A percentile compares a stretch with the other conserved stretches of the same genome.
These are phyloP conservation scores for Cuculus canorus DNA, from an alignment of 2,797 vertebrate species.

Conservation along the genomic window DNA sequence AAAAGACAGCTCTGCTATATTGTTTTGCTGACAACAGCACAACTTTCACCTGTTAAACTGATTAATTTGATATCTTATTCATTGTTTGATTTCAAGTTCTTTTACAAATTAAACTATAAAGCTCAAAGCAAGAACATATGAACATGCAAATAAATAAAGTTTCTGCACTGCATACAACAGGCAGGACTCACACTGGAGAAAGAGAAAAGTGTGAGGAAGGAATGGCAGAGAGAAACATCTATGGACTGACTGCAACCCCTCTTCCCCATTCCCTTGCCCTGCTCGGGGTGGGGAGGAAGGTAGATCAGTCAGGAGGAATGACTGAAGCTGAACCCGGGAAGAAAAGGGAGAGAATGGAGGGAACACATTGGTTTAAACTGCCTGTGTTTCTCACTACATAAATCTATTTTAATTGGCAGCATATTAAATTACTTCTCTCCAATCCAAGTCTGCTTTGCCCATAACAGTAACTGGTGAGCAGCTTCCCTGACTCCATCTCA, in stretches of 20 bases:
- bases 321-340: not conserved
- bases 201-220: not conserved
- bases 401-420: not conserved
- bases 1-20: not conserved
- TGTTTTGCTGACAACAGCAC: not conserved
- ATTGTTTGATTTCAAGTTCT: not conserved
- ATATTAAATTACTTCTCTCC: not conserved
- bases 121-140: not conserved
- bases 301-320: not conserved
- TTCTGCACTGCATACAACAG: not conserved
- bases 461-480: not conserved
- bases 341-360: not conserved
- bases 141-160: not conserved
- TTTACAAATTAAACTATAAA: not conserved
- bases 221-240: not conserved
- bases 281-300: not conserved
- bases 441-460: not conserved
- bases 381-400: not conserved
- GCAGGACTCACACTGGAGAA: not conserved
- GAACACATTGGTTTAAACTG: not conserved
- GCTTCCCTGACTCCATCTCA: accelerated
- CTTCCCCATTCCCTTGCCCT: too few relatives aligned
- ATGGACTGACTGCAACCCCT: not conserved
- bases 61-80: not conserved
- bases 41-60: not conserved